Evolutionary conservation across 2,888 invertebrate genomes (phyloP).

Genomic region (Tachina grossa): DNA sequence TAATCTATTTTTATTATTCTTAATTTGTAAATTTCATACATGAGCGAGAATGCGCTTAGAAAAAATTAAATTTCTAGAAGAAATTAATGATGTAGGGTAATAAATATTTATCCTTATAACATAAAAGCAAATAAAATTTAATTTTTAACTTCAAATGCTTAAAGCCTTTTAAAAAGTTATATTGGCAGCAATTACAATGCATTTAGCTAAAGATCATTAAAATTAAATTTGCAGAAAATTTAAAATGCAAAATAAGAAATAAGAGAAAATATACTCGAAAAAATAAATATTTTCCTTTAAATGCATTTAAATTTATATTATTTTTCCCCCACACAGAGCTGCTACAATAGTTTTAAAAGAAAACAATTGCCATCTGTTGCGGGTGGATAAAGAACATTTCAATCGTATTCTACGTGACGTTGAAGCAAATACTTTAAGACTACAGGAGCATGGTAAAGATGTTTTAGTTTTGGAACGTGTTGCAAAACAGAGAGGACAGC

Average conservation of each 20-base stretch:
- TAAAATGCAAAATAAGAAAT: background rate
- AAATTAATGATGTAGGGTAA: constrained; percentile 6
- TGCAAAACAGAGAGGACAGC: constrained; percentile 84
- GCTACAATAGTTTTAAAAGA: constrained; percentile 92
- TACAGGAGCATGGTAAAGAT: constrained; percentile 93
- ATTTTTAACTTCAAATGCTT: constrained; percentile 45
- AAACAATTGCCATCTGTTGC: constrained; percentile 91
- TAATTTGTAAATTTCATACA: no score
- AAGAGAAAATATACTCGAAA: background rate
- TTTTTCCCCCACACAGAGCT: constrained; percentile 84
- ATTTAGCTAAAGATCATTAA: background rate
- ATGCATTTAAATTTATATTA: background rate
- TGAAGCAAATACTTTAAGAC: constrained; percentile 92
- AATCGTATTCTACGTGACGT: constrained; percentile 92
- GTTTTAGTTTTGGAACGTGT: constrained; percentile 91
- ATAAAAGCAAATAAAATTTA: constrained; percentile 14
- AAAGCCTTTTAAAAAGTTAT: constrained; percentile 29
- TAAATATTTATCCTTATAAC: background rate
- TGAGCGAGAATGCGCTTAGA: no score
- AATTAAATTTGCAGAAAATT: constrained; percentile 17
- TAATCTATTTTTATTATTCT: no score
- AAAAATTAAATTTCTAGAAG: background rate
- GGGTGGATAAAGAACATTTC: constrained; percentile 93
- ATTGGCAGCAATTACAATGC: constrained; percentile 38
- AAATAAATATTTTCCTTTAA: background rate